These are phyloP conservation scores for Podargus strigoides DNA, from an alignment of 2,797 vertebrate genomes.

Conservation along the genomic window DNA sequence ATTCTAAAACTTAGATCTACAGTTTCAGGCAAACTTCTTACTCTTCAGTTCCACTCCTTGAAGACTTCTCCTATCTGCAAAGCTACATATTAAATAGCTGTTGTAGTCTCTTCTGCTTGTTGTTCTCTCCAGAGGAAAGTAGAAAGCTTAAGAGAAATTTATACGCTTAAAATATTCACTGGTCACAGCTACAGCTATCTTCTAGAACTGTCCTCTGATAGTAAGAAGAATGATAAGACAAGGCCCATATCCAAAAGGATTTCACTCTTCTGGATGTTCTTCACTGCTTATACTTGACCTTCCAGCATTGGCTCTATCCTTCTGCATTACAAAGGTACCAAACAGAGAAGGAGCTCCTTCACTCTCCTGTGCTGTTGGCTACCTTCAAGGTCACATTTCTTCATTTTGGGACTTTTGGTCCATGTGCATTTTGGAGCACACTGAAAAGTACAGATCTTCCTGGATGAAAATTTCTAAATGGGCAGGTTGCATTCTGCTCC, in stretches of 20 bases:
- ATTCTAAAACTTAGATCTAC: not conserved
- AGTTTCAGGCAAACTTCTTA: not conserved
- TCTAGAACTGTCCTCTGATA: not conserved
- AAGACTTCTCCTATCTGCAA: not conserved
- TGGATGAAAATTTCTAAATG: not conserved
- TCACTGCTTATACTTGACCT: not conserved
- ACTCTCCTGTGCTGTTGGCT: not conserved
- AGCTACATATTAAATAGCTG: not conserved
- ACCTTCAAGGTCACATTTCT: not conserved
- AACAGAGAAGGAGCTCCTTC: not conserved
- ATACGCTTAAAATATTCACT: not conserved
- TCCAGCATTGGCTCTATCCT: not conserved
- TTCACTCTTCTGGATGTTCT: not conserved
- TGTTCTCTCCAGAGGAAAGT: not conserved
- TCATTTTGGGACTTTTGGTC: not conserved
- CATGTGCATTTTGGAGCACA: accelerated
- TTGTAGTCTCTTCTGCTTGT: not conserved
- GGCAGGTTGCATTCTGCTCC: not conserved
- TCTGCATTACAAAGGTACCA: not conserved
- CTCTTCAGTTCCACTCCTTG: not conserved
- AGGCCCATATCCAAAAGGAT: not conserved
- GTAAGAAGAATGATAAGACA: not conserved
- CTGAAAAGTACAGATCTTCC: not conserved
- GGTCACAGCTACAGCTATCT: not conserved
- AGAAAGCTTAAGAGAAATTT: not conserved